Conservation (phyloP, 2,113 vertebrate species). For the Cololabis saira region DNA sequence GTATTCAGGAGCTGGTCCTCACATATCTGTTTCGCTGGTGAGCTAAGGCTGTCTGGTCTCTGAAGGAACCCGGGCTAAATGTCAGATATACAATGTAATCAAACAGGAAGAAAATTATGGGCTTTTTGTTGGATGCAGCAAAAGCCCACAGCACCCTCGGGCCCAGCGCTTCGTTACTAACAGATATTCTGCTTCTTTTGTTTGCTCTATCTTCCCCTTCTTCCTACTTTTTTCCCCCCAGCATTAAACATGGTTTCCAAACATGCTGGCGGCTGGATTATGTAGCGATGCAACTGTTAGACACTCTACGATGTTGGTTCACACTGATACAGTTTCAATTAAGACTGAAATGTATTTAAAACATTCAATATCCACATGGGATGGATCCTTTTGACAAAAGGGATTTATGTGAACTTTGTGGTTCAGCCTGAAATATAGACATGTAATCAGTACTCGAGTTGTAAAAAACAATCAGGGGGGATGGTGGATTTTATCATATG, state of each 20-base stretch:
- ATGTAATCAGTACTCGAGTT: too few species aligned
- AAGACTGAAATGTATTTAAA: too few species aligned
- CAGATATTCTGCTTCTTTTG: neutral
- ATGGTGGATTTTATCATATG: too few species aligned
- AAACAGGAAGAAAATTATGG: neutral
- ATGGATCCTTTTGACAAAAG: too few species aligned
- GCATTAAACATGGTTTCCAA: neutral
- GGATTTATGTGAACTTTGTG: too few species aligned
- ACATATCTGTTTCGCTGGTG: conserved; percentile 18
- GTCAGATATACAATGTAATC: conserved; percentile 38
- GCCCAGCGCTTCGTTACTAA: neutral
- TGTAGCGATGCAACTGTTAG: neutral
- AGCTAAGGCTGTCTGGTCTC: conserved; percentile 6
- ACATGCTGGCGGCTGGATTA: neutral
- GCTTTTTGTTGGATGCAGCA: conserved; percentile 16
- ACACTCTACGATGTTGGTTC: too few species aligned
- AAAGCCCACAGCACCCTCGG: conserved; percentile 8
- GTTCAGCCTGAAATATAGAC: too few species aligned
- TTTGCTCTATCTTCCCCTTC: neutral
- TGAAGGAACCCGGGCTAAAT: conserved; percentile 50
- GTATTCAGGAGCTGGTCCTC: conserved; percentile 33
- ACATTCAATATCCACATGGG: too few species aligned
- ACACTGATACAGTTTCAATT: too few species aligned
- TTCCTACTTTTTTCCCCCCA: neutral
- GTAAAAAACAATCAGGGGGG: too few species aligned